phyloP scores from a whole-genome alignment of 2,797 vertebrate species.

The Rhinogobio ventralis region DNA sequence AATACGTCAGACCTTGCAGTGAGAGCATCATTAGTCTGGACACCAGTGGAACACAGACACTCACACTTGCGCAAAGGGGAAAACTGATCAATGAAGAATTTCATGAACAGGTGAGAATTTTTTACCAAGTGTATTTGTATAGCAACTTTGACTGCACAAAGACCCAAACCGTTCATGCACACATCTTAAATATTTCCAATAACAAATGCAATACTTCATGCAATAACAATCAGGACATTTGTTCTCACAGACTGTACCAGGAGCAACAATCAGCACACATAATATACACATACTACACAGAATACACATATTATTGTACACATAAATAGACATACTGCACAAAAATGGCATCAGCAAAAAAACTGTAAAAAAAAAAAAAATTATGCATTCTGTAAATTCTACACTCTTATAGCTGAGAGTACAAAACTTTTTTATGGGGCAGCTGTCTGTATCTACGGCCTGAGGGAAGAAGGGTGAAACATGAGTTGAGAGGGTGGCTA shows the following conservation, averaged over 20 bases:
- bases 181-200: neutral
- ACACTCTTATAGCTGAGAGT: no score
- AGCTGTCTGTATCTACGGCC: neutral
- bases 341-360: no score
- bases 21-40: constrained; percentile 55
- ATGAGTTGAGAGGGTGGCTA: neutral
- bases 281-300: no score
- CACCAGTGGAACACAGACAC: neutral
- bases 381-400: no score
- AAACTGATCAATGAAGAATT: neutral
- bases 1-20: constrained; percentile 56
- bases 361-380: no score
- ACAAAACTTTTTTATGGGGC: neutral
- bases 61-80: constrained; percentile 22
- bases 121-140: neutral
- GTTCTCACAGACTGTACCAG: no score
- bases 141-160: neutral
- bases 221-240: neutral
- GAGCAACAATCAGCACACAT: no score
- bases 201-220: neutral
- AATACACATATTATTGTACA: no score
- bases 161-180: no score
- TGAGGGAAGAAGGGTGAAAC: neutral
- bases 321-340: no score
- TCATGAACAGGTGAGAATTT: constrained; percentile 7